Evolutionary conservation across 2,797 vertebrate genomes (phyloP).

Genomic region (Cichlasoma orientale): DNA sequence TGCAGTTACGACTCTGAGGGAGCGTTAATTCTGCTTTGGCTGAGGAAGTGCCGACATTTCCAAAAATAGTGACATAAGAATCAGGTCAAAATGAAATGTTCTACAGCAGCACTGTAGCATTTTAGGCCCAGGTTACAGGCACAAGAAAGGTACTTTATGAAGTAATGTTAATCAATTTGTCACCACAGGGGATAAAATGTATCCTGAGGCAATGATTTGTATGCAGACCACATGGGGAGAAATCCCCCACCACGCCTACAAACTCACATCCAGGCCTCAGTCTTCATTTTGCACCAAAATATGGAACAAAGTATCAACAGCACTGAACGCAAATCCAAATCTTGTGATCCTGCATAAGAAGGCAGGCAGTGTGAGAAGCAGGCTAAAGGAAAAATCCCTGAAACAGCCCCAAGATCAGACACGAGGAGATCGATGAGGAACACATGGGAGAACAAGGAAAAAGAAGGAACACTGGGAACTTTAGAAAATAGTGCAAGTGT

Average conservation of each 20-base stretch:
- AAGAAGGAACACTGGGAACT: background rate
- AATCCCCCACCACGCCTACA: background rate
- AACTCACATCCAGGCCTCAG: background rate
- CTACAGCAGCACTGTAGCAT: background rate
- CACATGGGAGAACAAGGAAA: background rate
- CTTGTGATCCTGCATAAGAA: background rate
- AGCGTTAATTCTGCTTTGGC: background rate
- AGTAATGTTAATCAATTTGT: background rate
- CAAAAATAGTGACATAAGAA: rapidly evolving
- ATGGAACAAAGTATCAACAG: background rate
- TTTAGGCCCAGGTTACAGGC: no score
- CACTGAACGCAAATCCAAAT: background rate
- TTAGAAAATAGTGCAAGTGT: background rate
- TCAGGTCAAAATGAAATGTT: background rate
- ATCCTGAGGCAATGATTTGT: background rate
- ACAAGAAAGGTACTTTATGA: no score
- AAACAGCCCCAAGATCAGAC: background rate
- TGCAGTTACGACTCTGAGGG: background rate
- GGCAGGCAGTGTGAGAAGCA: background rate
- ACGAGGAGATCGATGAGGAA: background rate
- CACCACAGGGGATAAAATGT: background rate
- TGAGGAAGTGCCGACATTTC: no score
- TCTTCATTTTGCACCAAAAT: background rate
- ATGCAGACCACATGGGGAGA: background rate
- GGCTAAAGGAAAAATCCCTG: background rate